phyloP scores from a whole-genome alignment of 2,888 invertebrate genomes.

The Catotricha subobsoleta region DNA sequence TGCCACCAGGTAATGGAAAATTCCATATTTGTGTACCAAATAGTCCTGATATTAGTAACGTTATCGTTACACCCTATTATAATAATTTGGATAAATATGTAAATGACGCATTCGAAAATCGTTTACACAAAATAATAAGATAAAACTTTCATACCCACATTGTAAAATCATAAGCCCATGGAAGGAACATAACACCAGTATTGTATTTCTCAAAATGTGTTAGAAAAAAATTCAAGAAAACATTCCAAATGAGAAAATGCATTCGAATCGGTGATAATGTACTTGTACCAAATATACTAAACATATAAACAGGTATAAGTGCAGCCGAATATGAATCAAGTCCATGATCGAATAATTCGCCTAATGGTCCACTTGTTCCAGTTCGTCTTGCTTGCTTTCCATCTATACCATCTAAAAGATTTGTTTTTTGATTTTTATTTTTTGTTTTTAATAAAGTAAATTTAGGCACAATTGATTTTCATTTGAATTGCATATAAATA shows the following conservation, averaged over 20 bases:
- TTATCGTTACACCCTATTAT: slow-evolving; percentile 34
- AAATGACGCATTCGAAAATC: too few species aligned
- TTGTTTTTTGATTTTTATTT: background rate
- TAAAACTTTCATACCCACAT: slow-evolving; percentile 64
- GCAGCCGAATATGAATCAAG: slow-evolving; percentile 93
- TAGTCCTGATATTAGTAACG: slow-evolving; percentile 39
- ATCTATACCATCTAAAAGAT: slow-evolving; percentile 77
- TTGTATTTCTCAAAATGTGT: slow-evolving; percentile 99
- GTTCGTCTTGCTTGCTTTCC: slow-evolving; percentile 96
- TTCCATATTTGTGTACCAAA: slow-evolving; percentile 73
- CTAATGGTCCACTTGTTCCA: slow-evolving; percentile 81
- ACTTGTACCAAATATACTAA: slow-evolving; percentile 73
- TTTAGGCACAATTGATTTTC: background rate
- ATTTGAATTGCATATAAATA: background rate
- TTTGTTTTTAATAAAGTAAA: background rate
- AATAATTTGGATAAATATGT: background rate
- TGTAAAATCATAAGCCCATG: slow-evolving; percentile 97
- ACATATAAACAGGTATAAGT: slow-evolving; percentile 83
- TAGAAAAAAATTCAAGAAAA: slow-evolving; percentile 85
- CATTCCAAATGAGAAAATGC: slow-evolving; percentile 80
- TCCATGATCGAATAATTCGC: slow-evolving; percentile 97
- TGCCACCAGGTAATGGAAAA: slow-evolving; percentile 47
- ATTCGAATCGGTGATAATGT: slow-evolving; percentile 59
- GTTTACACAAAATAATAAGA: too few species aligned
- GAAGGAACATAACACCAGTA: slow-evolving; percentile 84